Evolutionary conservation across 1,140 invertebrate species (phyloP), one percentile per base, ranked within the genome.

Genomic region (Melanaphis sacchari): DNA sequence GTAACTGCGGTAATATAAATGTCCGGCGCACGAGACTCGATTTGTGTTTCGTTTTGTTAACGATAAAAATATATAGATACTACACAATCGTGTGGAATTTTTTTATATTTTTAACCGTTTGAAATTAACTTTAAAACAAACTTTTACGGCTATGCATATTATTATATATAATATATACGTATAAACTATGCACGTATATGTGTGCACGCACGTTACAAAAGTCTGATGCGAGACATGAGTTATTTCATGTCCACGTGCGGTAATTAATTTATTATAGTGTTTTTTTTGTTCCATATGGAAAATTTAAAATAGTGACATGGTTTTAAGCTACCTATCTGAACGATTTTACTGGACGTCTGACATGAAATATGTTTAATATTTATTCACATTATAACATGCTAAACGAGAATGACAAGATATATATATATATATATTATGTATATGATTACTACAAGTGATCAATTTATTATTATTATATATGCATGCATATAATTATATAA

Each of bases 1-100:
- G 59, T n/a, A 76, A 76, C 59, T n/a, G 59, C 59, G 31, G 40
- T 26, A 41, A 85, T 85, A 85, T 85, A 85, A 85, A 85, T 85
- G 82, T 85, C 82, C 82, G 82, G 82, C 82, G 40, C 38, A 8
- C 38, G 40, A 26, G 40, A 43, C 82, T 85, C 82, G 82, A 85
- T 40, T 85, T 76, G 59, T 76, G 59, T 76, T 15, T 85, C 7
- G 40, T 26, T 41, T 26, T 41, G 59, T 40, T 11, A 41, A 31
- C 82, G 38, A 85, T 41, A 41, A 41, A 38, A 26, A 85, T 40
- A 4, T 43, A 31, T 26, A 59, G 26, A 8, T n/a, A 76, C 59
- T n/a, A n/a, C 59, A 76, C 26, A 43, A 85, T 85, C 81, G n/a
- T 24, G 81, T 82, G 22, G 15, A 11, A 18, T 81, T 22, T 38